Evolutionary conservation across 1,140 invertebrate species (phyloP).

Genomic region (Orchesella cincta): DNA sequence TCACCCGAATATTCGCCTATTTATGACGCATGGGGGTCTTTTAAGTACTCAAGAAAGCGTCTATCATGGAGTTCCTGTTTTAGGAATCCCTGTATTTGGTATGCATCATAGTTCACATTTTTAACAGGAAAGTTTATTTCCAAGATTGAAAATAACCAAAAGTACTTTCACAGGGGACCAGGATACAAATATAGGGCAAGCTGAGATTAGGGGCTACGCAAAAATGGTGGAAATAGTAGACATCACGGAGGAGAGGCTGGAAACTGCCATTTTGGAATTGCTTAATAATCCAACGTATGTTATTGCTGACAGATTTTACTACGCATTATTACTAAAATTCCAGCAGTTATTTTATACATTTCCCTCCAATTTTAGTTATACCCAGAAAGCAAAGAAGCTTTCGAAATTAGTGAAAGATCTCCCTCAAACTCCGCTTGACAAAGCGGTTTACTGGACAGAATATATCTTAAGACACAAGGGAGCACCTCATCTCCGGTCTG

Average conservation of each 20-base stretch:
- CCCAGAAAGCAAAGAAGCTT: conserved; percentile 19
- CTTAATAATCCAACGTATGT: conserved; percentile 17
- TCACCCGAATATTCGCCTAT: conserved; percentile 53
- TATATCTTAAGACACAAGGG: conserved; percentile 61
- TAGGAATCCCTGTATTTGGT: conserved; percentile 55
- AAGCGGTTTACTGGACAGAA: conserved; percentile 50
- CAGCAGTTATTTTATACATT: not conserved
- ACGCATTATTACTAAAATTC: not conserved
- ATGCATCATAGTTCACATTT: not conserved
- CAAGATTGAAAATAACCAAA: not conserved
- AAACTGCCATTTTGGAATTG: conserved; percentile 16
- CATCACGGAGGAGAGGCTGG: conserved; percentile 3
- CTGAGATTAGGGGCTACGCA: conserved; percentile 6
- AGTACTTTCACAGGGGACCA: conserved; percentile 52
- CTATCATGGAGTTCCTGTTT: conserved; percentile 55
- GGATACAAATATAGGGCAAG: conserved; percentile 50
- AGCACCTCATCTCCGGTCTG: conserved; percentile 59
- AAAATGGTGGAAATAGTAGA: conserved; percentile 1
- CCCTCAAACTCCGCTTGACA: conserved; percentile 40
- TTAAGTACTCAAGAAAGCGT: conserved; percentile 56
- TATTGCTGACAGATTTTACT: not conserved
- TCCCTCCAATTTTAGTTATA: conserved; percentile 38
- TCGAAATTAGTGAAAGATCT: conserved; percentile 44
- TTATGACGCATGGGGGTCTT: conserved; percentile 57
- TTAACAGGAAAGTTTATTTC: not conserved